These are phyloP conservation scores for Leptoteleia sp. DNA, from an alignment of 1,140 invertebrate species.

Conservation along the genomic window DNA sequence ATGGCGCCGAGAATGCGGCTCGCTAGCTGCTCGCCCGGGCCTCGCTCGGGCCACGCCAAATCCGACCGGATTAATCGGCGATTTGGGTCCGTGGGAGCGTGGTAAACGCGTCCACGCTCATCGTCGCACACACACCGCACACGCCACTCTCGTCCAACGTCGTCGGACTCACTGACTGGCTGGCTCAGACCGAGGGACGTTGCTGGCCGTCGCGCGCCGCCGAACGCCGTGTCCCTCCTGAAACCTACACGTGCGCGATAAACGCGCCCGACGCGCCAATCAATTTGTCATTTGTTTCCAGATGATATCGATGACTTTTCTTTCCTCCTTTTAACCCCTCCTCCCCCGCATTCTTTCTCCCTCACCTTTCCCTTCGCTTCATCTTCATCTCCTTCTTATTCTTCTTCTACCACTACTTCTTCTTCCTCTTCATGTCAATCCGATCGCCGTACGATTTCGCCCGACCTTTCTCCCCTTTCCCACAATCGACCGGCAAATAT, in stretches of 20 bases:
- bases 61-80: background rate
- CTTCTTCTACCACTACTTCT: no score
- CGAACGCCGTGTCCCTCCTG: constrained; percentile 45
- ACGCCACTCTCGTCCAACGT: constrained; percentile 36
- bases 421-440: no score
- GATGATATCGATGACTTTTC: background rate
- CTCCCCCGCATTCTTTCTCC: no score
- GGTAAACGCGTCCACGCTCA: constrained; percentile 33
- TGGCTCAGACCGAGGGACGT: constrained; percentile 32
- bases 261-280: constrained; percentile 38
- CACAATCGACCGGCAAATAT: no score
- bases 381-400: no score
- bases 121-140: constrained; percentile 41
- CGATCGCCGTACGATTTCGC: no score
- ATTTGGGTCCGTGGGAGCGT: constrained; percentile 27
- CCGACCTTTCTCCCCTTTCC: background rate
- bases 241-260: constrained; percentile 58
- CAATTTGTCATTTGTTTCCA: constrained; percentile 34
- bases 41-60: no score
- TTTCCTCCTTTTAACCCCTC: constrained; percentile 4
- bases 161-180: constrained; percentile 45
- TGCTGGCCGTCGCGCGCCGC: constrained; percentile 17
- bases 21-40: no score
- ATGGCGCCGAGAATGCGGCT: no score
- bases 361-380: background rate